Percentiles rank a stretch among this genome's conserved stretches.
Evolutionary conservation across 2,888 invertebrate genomes (phyloP).

Genomic region (Caenorhabditis doughertyi): DNA sequence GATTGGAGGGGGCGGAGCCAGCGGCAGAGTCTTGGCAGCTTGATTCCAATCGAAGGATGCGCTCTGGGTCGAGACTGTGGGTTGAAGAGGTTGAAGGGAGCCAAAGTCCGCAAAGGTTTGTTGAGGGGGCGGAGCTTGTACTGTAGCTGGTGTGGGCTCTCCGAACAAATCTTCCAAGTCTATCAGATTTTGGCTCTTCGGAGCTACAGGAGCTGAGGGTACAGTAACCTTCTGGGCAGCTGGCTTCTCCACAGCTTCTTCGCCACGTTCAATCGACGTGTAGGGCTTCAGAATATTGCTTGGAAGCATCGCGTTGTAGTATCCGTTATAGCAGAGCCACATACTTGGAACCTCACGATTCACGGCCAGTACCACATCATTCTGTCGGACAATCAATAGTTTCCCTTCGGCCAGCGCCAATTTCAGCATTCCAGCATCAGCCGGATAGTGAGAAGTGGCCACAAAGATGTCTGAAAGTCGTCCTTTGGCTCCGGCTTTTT

Average conservation of each 20-base stretch:
- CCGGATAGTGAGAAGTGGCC: conserved; percentile 50
- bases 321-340: conserved; percentile 72
- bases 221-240: background rate
- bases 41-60: conserved; percentile 21
- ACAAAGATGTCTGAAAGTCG: conserved; percentile 64
- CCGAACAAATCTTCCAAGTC: conserved; percentile 69
- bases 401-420: conserved; percentile 55
- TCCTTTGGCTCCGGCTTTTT: conserved; percentile 67
- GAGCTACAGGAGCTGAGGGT: no score
- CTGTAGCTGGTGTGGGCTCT: conserved; percentile 1
- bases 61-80: background rate
- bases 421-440: conserved; percentile 57
- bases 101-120: conserved; percentile 10
- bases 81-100: conserved; percentile 16
- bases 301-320: conserved; percentile 70
- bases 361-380: conserved; percentile 67
- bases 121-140: conserved; percentile 5
- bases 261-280: conserved; percentile 44
- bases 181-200: conserved; percentile 66
- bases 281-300: conserved; percentile 61
- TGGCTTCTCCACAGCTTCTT: background rate
- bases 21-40: conserved; percentile 23
- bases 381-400: conserved; percentile 64
- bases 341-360: conserved; percentile 64
- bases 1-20: conserved; percentile 34